Base-by-base conservation (phyloP, 2,888 invertebrate genomes). In the Coelopa pilipes region DNA sequence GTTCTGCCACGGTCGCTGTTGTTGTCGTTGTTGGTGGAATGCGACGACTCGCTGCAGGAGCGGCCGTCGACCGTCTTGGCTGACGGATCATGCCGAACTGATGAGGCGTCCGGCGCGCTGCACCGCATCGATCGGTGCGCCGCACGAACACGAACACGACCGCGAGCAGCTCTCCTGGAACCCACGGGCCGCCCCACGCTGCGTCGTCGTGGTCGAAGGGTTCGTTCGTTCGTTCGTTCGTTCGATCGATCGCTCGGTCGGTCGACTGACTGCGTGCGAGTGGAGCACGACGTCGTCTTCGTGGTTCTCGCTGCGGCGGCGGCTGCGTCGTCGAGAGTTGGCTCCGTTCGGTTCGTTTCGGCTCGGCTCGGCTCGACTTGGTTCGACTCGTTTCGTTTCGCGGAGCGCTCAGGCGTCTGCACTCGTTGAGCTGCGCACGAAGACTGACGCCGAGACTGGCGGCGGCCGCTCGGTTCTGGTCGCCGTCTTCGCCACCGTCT, bases 81-180 rank as follows among this genome's bases (percentile, higher is more conserved):
- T 82, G 84, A 84, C 84, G 83, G 81, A 83, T 83, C 85, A 85
- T 84, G 80, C 83, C 83, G 82, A 84, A 84, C 84, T 85, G 78
- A 79, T 79, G 75, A 76, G 76, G 75, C 74, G 76, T 75, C 50
- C 71, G 62, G 65, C 59, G 55, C 74, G 73, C 50, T 69, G 72
- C 67, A 72, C 76, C 63, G 74, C 72, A 70, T 71, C 19, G 67
- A 57, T 74, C 77, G 75, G 71, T 76, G 77, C 74, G 49, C 46
- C 21, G 55, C 65, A 65, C 73, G 46, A 50, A 59, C 69, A 59
- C 69, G 49, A 68, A 17, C 69, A 49, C 21, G 57, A 49, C 63
- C 17, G 55, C 46, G 50, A 63, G 63, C 53, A 34, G 15, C 55
- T 13, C 45, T 45, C 57, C 17, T 21, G 13, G 17, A 57, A 69